A percentile compares a stretch with the other conserved stretches of the same genome.
These are phyloP conservation scores for Prosapia bicincta DNA, from an alignment of 2,888 invertebrate genomes.

Conservation along the genomic window DNA sequence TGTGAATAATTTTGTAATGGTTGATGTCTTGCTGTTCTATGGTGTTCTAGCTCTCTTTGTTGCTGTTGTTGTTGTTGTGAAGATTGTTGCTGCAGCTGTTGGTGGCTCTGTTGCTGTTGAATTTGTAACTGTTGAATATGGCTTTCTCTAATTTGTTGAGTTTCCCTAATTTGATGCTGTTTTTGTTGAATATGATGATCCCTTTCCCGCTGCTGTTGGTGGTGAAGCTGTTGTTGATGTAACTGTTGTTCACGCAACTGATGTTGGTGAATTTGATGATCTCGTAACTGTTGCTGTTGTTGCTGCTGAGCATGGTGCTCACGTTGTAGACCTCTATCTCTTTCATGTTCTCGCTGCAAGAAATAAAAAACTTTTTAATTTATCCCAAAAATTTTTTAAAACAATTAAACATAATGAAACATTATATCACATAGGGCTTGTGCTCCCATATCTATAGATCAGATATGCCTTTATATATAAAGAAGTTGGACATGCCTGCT, in stretches of 20 bases:
- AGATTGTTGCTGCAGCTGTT: constrained; percentile 27
- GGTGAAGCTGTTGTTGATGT: constrained; percentile 36
- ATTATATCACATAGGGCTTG: no score
- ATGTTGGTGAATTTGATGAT: constrained; percentile 23
- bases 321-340: constrained; percentile 39
- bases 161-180: constrained; percentile 32
- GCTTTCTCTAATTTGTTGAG: constrained; percentile 23
- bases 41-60: constrained; percentile 15
- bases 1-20: constrained; percentile 15
- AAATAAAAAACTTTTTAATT: background rate
- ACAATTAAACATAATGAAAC: no score
- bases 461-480: no score
- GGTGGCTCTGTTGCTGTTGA: constrained; percentile 35
- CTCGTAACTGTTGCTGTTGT: constrained; percentile 29
- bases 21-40: constrained; percentile 11
- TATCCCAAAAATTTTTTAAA: no score
- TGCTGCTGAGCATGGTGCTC: constrained; percentile 43
- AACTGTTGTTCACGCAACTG: constrained; percentile 34
- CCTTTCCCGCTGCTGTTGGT: constrained; percentile 33
- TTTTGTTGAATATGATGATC: constrained; percentile 32
- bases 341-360: background rate
- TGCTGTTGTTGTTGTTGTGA: constrained; percentile 26
- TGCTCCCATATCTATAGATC: no score
- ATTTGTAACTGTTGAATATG: constrained; percentile 31
- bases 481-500: no score